Evolutionary conservation across 2,797 vertebrate species (phyloP).

Genomic region (Alfaro cultratus): DNA sequence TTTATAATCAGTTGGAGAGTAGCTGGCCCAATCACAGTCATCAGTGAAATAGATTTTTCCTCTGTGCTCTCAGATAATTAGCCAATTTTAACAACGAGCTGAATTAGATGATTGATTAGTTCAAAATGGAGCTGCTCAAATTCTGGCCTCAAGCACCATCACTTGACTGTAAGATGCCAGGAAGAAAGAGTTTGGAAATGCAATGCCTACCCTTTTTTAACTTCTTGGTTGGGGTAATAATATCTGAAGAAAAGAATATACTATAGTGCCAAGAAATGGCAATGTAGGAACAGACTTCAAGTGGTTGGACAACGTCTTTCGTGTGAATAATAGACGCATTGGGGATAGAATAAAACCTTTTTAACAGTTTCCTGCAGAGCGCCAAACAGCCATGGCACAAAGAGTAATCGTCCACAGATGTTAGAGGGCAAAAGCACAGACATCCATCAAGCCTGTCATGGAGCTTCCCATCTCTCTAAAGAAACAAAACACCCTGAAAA

Average conservation of each 20-base stretch:
- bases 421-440: constrained; percentile 55
- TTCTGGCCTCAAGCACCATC: constrained; percentile 25
- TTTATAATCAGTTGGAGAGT: constrained; percentile 72
- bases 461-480: constrained; percentile 56
- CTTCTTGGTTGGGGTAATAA: constrained; percentile 1
- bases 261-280: not conserved
- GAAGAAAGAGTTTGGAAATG: constrained; percentile 26
- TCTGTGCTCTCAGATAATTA: constrained; percentile 68
- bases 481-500: constrained; percentile 65
- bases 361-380: constrained; percentile 43
- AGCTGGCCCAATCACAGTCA: constrained; percentile 70
- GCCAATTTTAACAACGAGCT: constrained; percentile 62
- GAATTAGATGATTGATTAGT: constrained; percentile 70
- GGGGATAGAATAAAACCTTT: constrained; percentile 35
- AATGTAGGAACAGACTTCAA: constrained; percentile 9
- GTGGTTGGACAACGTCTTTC: constrained; percentile 30
- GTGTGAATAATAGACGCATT: constrained; percentile 40
- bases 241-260: constrained; percentile 2
- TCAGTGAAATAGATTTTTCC: constrained; percentile 61
- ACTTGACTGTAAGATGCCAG: constrained; percentile 46
- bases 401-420: constrained; percentile 62
- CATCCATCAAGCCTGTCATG: constrained; percentile 76
- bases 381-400: constrained; percentile 24
- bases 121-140: constrained; percentile 43
- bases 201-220: not conserved